Base-by-base conservation (phyloP, 2,797 vertebrate genomes). In the Pseudochromis fuscus region DNA sequence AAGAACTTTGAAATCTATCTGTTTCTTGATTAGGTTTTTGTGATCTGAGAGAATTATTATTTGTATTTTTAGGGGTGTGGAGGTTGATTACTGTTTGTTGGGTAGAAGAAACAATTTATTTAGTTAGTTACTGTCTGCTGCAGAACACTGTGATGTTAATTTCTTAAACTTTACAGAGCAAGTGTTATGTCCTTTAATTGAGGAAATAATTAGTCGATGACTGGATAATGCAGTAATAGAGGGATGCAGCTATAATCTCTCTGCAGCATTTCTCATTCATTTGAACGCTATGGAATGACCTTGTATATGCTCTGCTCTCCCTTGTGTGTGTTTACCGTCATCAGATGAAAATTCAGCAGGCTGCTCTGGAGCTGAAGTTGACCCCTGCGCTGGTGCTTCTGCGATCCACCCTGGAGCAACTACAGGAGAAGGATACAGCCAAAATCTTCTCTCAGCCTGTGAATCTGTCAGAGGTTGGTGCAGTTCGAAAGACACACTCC, bases 361-460 rank as follows among this genome's bases (percentile, higher is more conserved):
- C 96, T 63, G 94, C 95, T 48, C 92, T 98, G 88, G 98, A 99
- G 85, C 82, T 99, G 31, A 95, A 96, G 88, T 90, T 99, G 72
- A 97, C 96, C 27, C 98, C 98, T 0, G 96, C 96, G 3, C 93
- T 95, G 2, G 93, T 97, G 9, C 93, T 99, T 37, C 90, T 99
- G 11, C 95, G 96, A 73, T 95, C 96, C 23, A 98, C 97, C 0
- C 89, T 99, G 87, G 96, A 99, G 78, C 95, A 97, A 83, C 94
- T 99, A 66, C 97, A 98, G 83, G 97, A 99, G 86, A 99, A 98
- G 83, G 98, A 99, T 76, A 91, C 94, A 0, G 94, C 95, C 16
- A 95, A 97, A 77, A 98, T 99, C 87, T 99, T 99, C 40, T 96
- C 94, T 1, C 94, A 97, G 65, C 97, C 98, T 0, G 97, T 99